phyloP scores from a whole-genome alignment of 2,888 invertebrate genomes.

The Gymnosoma rotundatum region DNA sequence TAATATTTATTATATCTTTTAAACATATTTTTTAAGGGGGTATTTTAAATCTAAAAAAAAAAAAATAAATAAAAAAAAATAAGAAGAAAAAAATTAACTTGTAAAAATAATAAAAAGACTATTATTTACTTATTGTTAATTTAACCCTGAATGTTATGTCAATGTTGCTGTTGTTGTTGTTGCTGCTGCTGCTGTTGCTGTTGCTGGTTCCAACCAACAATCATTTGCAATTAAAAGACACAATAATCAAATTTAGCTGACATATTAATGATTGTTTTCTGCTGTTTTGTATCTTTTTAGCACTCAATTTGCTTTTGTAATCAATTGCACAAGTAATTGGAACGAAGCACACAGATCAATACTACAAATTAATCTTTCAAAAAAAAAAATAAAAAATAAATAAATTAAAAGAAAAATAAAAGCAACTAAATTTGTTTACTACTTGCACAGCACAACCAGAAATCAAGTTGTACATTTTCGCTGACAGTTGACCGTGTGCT shows the following conservation, averaged over 20 bases:
- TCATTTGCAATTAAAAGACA: constrained; percentile 69
- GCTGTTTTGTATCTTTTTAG: constrained; percentile 68
- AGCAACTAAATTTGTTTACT: constrained; percentile 8
- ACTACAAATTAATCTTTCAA: constrained; percentile 63
- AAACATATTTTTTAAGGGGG: not conserved
- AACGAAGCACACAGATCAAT: constrained; percentile 59
- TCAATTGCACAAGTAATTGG: constrained; percentile 65
- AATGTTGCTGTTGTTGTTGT: not conserved
- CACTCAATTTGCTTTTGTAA: constrained; percentile 70
- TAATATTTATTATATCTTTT: constrained; percentile 37
- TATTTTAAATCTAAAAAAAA: constrained; percentile 1
- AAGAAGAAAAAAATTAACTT: not conserved
- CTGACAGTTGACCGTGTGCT: constrained; percentile 68
- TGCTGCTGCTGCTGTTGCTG: not conserved
- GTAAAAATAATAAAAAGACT: constrained; percentile 12
- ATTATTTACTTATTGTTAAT: constrained; percentile 54
- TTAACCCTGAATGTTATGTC: constrained; percentile 62
- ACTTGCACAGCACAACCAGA: constrained; percentile 11
- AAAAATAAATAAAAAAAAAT: not conserved
- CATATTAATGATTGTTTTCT: constrained; percentile 68
- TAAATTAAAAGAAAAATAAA: not conserved
- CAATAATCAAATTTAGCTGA: constrained; percentile 68
- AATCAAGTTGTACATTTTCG: constrained; percentile 60
- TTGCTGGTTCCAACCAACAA: constrained; percentile 60
- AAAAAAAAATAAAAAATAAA: constrained; percentile 50